Base-by-base conservation (phyloP, 2,113 vertebrate genomes). In the Trogon surrucura region DNA sequence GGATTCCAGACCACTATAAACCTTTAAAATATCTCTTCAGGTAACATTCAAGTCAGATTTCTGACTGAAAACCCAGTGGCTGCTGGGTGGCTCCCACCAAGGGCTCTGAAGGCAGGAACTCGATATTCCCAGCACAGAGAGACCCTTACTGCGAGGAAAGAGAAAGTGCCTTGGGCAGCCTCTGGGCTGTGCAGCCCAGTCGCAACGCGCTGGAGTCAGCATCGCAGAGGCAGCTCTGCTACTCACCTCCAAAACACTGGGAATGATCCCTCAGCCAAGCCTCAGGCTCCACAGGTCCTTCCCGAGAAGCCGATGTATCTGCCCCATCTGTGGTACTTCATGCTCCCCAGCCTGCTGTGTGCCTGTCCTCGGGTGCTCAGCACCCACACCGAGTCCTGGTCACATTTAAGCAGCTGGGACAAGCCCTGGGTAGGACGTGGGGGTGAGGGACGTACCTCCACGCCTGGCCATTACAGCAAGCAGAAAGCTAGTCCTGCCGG, bases 221-320 rank as follows among this genome's bases (percentile, higher is more conserved):
- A 79, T 2, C 1, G 1, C 44, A 44, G 34, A 38, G 1, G 3
- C 4, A 2, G 20, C 32, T 80, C 17, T 30, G 38, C 57, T 53
- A 83, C 90, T 94, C 82, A 90, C 85, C 85, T 80, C 58, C 5
- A 2, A 53, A 83, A 58, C 62, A 53, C 30, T 5, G 30, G 11
- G 34, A 69, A 41, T 0, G 13, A 17, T 70, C 45, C 22, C 22
- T 79, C 58, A 44, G 50, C 30, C 71, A 38, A 29, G 80, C 32
- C 41, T 18, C 65, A 61, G 83, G 38, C 45, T 85, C 30, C 1
- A 2, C 19, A 48, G 30, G n/a, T 80, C 25, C 29, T 22, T 82
- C 53, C 57, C 0, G 0, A 38, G 22, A 57, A 14, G 30, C n/a
- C 1, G 1, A 4, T 3, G 15, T 25, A 22, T 17, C 2, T 8